Evolutionary conservation across 2,113 vertebrate species (phyloP), one percentile per base, ranked within the genome.

Genomic region (Protomyctophum bolini): DNA sequence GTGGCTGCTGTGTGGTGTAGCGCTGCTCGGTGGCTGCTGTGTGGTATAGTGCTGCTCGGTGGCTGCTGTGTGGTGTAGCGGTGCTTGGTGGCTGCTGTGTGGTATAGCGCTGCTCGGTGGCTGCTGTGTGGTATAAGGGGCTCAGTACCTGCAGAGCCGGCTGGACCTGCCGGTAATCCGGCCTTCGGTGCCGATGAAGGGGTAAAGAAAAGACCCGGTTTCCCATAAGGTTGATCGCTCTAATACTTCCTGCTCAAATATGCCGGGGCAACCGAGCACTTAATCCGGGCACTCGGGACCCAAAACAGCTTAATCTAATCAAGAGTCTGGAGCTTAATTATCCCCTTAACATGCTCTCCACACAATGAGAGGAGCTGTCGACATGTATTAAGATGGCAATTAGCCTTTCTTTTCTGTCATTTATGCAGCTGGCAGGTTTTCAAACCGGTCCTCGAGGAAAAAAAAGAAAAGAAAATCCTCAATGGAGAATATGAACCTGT

Each of bases 221-320:
- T 86, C 86, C 87, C 83, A 88, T 83, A 80, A 89, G 84, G 83
- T 86, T 87, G 85, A 88, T 85, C 87, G 75, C 84, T 87, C 83
- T 89, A 89, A 92, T 87, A 83, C 87, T 75, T 78, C 80, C 87
- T 69, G 84, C 86, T 87, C 81, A 82, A 86, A 87, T 63, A 70
- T 74, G 75, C 70, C 68, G 70, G 79, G 6, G 81, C 81, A 81
- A 82, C 21, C 67, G 78, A 88, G 85, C 83, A 76, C 87, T 86
- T 91, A 93, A 92, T 91, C 84, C 84, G 21, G 76, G 72, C 87
- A 63, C 76, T 58, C 70, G 86, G 88, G 85, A 85, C 83, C 79
- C 65, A 87, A 84, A 89, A 78, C 87, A 87, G 89, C 90, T 89
- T 86, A 76, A 92, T 89, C 87, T 87, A 90, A 92, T 92, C 91